Conservation (phyloP, 2,113 vertebrate genomes). For the Garra rufa region DNA sequence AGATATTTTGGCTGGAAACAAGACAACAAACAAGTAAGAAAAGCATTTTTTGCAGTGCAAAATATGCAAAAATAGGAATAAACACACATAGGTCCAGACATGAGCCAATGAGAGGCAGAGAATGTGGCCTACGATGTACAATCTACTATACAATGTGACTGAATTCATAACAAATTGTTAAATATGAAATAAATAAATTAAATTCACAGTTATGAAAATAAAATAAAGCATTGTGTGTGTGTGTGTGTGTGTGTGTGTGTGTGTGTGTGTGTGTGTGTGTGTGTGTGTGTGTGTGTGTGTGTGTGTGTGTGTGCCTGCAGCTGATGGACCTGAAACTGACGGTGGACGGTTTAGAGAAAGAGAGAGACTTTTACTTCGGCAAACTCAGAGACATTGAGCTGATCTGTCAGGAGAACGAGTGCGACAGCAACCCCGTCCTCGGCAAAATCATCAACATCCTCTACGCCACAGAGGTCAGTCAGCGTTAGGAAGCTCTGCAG, state of each 20-base stretch:
- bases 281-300: background rate
- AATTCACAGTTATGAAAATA: too few species aligned
- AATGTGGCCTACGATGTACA: background rate
- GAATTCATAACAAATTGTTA: too few species aligned
- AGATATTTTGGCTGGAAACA: too few species aligned
- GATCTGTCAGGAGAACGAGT: constrained; percentile 91
- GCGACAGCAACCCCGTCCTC: constrained; percentile 80
- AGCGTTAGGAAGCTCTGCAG: too few species aligned
- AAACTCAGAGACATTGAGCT: constrained; percentile 94
- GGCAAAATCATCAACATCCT: constrained; percentile 86
- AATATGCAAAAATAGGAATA: too few species aligned
- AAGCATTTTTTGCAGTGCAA: too few species aligned
- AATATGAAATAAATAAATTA: too few species aligned
- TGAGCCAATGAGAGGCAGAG: too few species aligned
- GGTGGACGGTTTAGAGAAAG: constrained; percentile 89
- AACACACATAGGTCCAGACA: too few species aligned
- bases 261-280: background rate
- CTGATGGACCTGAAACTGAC: constrained; percentile 90
- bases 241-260: background rate
- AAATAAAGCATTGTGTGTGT: too few species aligned
- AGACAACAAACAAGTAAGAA: too few species aligned
- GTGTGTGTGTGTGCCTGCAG: constrained; percentile 62
- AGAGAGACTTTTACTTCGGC: constrained; percentile 96
- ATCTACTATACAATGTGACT: too few species aligned
- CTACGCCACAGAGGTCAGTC: constrained; percentile 89